Evolutionary conservation across 2,888 invertebrate genomes (phyloP).

Genomic region (Euclidia mi): DNA sequence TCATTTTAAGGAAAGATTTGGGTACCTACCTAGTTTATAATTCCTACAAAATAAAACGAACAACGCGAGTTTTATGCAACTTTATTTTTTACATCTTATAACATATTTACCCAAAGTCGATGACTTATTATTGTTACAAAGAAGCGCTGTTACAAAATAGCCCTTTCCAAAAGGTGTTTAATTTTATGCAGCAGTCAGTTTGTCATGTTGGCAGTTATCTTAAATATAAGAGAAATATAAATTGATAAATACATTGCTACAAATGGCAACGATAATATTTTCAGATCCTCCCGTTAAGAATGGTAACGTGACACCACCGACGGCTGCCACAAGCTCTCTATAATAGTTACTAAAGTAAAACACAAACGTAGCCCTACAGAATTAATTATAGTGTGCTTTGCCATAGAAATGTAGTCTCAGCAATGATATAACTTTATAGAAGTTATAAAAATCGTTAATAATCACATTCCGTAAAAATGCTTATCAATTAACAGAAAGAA

Average conservation of each 20-base stretch:
- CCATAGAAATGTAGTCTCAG: slow-evolving; percentile 21
- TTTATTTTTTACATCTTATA: slow-evolving; percentile 27
- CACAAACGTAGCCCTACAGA: slow-evolving; percentile 44
- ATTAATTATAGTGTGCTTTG: slow-evolving; percentile 45
- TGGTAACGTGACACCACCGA: slow-evolving; percentile 89
- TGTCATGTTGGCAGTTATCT: slow-evolving; percentile 65
- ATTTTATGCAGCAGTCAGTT: slow-evolving; percentile 71
- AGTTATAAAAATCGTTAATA: slow-evolving; percentile 12
- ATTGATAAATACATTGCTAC: slow-evolving; percentile 40
- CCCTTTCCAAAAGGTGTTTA: slow-evolving; percentile 21
- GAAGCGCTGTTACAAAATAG: slow-evolving; percentile 37
- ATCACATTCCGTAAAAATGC: slow-evolving; percentile 23
- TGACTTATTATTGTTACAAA: slow-evolving; percentile 21
- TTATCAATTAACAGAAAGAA: slow-evolving; percentile 37
- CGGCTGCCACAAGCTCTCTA: slow-evolving; percentile 81
- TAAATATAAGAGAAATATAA: slow-evolving; percentile 48
- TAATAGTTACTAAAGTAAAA: slow-evolving; percentile 62
- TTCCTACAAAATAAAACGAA: slow-evolving; percentile 3
- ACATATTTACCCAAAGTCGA: slow-evolving; percentile 26
- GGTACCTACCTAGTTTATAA: not conserved
- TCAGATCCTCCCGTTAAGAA: slow-evolving; percentile 61
- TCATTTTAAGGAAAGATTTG: too few relatives aligned
- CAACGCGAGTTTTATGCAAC: not conserved
- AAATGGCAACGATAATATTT: slow-evolving; percentile 41
- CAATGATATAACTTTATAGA: slow-evolving; percentile 2